Evolutionary conservation across 2,888 invertebrate genomes (phyloP), one percentile per base, ranked within the genome.

Genomic region (Apoda limacodes): DNA sequence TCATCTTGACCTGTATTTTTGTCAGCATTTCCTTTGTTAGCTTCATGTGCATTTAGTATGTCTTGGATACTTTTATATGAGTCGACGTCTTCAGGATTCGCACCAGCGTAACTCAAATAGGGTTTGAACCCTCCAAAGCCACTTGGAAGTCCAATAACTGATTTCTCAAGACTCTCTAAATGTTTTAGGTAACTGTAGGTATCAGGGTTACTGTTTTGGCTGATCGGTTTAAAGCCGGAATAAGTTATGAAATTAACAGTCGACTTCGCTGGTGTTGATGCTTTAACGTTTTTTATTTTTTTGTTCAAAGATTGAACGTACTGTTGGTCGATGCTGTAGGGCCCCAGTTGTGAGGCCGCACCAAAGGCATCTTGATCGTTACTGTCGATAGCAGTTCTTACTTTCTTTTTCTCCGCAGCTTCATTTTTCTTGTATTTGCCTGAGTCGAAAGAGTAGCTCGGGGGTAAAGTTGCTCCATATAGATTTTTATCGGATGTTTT

Each of bases 401-500:
- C 69, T 3, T 63, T 68, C 37, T 71, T n/a, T n/a, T n/a, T 70
- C 11, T 71, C 60, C 0, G 65, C 55, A 4, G 46, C 37, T 22
- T 46, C 46, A 5, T 43, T 45, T 2, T 44, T 34, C 10, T 54
- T 55, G 2, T 45, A 37, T 1, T 34, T 26, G 17, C 45, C 51
- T 7, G 46, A 26, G 7, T 48, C 48, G 22, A 52, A 57, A 2
- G 37, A 52, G 4, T 60, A 35, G 26, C 42, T 45, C 1, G 69
- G 51, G 4, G 72, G 74, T 11, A 76, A 37, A 0, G 54, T 53
- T 0, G 45, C 56, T 3, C 72, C 70, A 21, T 66, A 80, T 0
- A 78, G 52, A 1, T 76, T 63, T 33, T 55, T 70, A 40, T 80
- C 78, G 1, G 76, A 78, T 2, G 76, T 78, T 44, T 60, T 74